Conservation (phyloP, 2,797 vertebrate genomes). For the Scolopax bukidnonensis region DNA sequence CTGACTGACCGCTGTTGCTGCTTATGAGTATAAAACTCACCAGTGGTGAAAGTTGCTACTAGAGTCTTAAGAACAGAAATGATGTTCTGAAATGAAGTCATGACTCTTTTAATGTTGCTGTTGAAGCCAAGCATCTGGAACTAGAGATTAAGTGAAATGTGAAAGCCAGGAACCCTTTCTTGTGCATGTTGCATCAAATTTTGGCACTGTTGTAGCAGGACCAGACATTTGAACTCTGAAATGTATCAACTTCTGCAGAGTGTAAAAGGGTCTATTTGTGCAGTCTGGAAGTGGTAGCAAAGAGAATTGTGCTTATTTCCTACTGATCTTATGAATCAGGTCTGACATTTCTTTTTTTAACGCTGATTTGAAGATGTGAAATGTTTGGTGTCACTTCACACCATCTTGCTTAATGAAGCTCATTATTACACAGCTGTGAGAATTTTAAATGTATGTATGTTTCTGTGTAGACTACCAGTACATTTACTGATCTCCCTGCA, state of each 20-base stretch:
- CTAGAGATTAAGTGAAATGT: background rate
- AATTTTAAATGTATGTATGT: background rate
- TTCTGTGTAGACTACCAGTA: background rate
- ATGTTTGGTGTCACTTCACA: background rate
- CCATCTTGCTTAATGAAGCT: background rate
- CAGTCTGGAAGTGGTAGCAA: background rate
- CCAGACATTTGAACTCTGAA: background rate
- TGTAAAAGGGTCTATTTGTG: background rate
- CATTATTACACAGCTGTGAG: background rate
- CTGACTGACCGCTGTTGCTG: background rate
- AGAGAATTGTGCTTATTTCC: background rate
- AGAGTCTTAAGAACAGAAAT: background rate
- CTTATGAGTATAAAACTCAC: background rate
- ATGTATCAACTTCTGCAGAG: background rate
- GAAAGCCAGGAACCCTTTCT: slow-evolving; percentile 11
- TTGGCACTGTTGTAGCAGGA: background rate
- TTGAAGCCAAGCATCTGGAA: slow-evolving; percentile 43
- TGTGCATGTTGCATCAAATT: background rate
- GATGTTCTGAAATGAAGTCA: slow-evolving; percentile 43
- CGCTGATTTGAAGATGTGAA: slow-evolving; percentile 27
- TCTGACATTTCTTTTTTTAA: slow-evolving; percentile 26
- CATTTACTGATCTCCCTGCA: background rate
- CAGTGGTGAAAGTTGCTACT: slow-evolving; percentile 9
- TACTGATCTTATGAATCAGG: background rate
- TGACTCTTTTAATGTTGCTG: background rate